Base-by-base conservation (phyloP, 1,140 invertebrate species). In the Patella vulgata region DNA sequence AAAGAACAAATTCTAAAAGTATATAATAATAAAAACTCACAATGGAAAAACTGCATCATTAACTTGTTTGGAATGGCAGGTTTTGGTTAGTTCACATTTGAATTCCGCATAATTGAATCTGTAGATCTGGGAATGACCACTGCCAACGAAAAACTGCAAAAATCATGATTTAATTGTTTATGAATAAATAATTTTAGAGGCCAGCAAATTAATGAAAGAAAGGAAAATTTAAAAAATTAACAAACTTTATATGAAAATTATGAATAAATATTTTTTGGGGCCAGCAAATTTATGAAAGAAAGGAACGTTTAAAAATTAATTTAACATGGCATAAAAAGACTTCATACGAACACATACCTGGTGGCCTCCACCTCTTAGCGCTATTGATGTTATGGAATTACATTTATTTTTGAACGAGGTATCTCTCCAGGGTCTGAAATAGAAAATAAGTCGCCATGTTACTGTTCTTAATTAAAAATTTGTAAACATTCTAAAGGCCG, bases 11-110 rank as follows among this genome's bases (percentile, higher is more conserved):
- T n/a, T n/a, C n/a, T n/a, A n/a, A n/a, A n/a, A n/a, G n/a, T n/a
- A n/a, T n/a, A n/a, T n/a, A n/a, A n/a, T n/a, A n/a, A n/a, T n/a
- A 6, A 62, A 42, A 42, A 74, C 88, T 87, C 87, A 94, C 92
- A 87, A 86, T 31, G 95, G 93, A 83, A 96, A 97, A 8, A 89
- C 88, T 36, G 96, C 85, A 74, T 92, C 91, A 73, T 93, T 92
- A 61, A 97, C 90, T 0, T 89, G 84, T 54, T 88, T 88, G 1
- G 89, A 90, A 72, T 96, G 94, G 74, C 92, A 94, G 0, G 94
- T 95, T 31, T 92, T 86, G 0, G 93, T 80, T 3, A 96, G 84
- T 43, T 89, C 88, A 2, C 87, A 69, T 27, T 62, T 82, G 78
- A 95, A 93, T 39, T 89, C 89, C 1, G 84, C 80, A n/a, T 91